A percentile compares a stretch with the other conserved stretches of the same genome.
Conservation (phyloP, 2,113 vertebrate species). For the Sinosuthora webbiana region DNA sequence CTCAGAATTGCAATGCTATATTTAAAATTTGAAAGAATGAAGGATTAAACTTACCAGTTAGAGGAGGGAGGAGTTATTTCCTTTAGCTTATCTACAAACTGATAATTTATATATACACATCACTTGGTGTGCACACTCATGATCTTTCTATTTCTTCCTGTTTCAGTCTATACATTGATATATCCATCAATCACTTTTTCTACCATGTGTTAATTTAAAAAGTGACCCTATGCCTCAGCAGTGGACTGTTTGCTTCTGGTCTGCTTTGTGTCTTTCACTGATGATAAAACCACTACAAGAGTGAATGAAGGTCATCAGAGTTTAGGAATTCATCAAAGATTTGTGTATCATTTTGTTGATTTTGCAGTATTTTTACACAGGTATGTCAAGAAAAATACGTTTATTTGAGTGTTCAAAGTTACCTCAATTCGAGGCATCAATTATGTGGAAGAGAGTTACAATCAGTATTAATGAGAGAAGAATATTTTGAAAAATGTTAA, state of each 20-base stretch:
- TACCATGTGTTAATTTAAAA: not conserved
- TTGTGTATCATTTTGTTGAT: not conserved
- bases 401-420: not conserved
- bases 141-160: not conserved
- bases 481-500: not conserved
- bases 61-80: not conserved
- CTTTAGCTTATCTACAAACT: not conserved
- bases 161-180: not conserved
- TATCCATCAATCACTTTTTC: not conserved
- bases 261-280: not conserved
- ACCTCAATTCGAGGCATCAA: not conserved
- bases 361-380: not conserved
- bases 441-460: not conserved
- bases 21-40: not conserved
- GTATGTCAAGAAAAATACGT: not conserved
- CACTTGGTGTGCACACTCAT: not conserved
- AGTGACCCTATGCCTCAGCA: not conserved
- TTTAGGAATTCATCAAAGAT: not conserved
- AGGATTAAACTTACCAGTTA: not conserved
- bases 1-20: not conserved
- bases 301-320: not conserved
- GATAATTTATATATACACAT: not conserved
- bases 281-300: not conserved
- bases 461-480: not conserved
- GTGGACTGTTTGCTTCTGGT: not conserved